These are phyloP conservation scores for Caenorhabditis japonica DNA, from an alignment of 2,888 invertebrate species.

Conservation along the genomic window DNA sequence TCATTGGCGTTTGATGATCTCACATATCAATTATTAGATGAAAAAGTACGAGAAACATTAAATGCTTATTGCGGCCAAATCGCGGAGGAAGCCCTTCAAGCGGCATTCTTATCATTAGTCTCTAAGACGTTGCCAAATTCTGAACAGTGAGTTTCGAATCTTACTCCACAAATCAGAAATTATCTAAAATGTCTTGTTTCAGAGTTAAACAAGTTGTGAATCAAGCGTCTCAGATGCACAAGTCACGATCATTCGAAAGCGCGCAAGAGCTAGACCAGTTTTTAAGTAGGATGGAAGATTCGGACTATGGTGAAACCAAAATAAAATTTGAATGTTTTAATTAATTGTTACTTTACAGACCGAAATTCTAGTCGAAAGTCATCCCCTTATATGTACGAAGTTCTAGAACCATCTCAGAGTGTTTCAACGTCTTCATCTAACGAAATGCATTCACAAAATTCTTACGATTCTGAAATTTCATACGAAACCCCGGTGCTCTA, in stretches of 20 bases:
- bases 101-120: slow-evolving; percentile 32
- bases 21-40: slow-evolving; percentile 23
- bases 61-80: slow-evolving; percentile 42
- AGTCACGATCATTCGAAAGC: slow-evolving; percentile 52
- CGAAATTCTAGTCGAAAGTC: slow-evolving; percentile 32
- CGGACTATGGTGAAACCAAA: not conserved
- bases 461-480: slow-evolving; percentile 18
- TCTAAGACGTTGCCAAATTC: slow-evolving; percentile 34
- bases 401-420: slow-evolving; percentile 23
- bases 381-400: slow-evolving; percentile 42
- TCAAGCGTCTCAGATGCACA: slow-evolving; percentile 38
- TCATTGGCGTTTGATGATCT: slow-evolving; percentile 44
- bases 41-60: slow-evolving; percentile 19
- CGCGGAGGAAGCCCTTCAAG: slow-evolving; percentile 49
- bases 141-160: slow-evolving; percentile 16
- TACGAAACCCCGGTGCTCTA: slow-evolving; percentile 29
- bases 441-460: slow-evolving; percentile 13
- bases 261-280: slow-evolving; percentile 46
- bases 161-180: not conserved
- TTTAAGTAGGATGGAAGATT: slow-evolving; percentile 24
- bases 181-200: not conserved
- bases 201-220: slow-evolving; percentile 20
- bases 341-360: slow-evolving; percentile 21
- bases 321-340: not conserved
- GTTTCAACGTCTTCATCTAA: slow-evolving; percentile 10